phyloP scores from a whole-genome alignment of 1,140 invertebrate species.

The Augochlora pura region DNA sequence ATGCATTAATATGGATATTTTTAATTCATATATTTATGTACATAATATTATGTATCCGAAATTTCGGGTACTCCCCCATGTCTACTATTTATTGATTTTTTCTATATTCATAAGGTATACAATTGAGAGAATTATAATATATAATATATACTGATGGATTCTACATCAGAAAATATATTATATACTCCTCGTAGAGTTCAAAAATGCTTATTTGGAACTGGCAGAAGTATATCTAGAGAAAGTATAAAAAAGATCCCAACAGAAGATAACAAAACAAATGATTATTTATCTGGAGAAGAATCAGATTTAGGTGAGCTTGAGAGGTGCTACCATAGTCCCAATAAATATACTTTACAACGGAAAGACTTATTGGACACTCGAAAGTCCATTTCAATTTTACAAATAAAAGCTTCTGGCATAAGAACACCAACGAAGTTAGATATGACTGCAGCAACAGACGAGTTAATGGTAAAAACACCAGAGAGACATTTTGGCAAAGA shows the following conservation, averaged over 20 bases:
- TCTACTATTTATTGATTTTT: not conserved
- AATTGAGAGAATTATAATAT: no score
- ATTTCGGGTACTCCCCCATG: no score
- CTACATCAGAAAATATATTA: slow-evolving; percentile 24
- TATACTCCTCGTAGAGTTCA: slow-evolving; percentile 64
- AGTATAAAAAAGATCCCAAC: not conserved
- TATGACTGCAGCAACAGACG: no score
- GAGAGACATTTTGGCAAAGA: no score
- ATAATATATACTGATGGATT: slow-evolving; percentile 15
- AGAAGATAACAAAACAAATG: slow-evolving; percentile 1
- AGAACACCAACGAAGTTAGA: slow-evolving; percentile 52
- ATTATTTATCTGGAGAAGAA: slow-evolving; percentile 66
- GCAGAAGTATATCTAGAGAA: slow-evolving; percentile 62
- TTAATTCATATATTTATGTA: no score
- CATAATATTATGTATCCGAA: no score
- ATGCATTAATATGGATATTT: no score
- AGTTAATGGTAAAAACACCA: no score
- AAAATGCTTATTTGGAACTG: slow-evolving; percentile 60
- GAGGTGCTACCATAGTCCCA: no score
- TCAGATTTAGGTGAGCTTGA: slow-evolving; percentile 65
- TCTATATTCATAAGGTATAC: slow-evolving; percentile 1
- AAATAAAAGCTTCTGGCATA: not conserved
- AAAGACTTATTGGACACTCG: no score
- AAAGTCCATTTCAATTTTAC: slow-evolving; percentile 34
- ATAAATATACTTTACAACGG: no score